Base-by-base conservation (phyloP, 2,888 invertebrate species). In the Conistra vaccinii region DNA sequence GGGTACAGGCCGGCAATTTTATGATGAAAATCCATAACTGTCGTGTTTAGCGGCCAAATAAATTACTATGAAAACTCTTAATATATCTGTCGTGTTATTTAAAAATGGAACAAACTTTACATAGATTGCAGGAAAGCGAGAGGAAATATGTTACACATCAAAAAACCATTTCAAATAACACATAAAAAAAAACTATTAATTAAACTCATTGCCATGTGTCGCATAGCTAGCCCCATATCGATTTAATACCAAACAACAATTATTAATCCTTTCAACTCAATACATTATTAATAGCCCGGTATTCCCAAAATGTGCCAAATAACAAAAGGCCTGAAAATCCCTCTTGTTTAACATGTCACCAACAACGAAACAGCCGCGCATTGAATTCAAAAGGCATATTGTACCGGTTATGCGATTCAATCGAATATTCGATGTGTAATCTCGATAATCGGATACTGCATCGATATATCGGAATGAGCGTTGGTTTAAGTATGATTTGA, bases 381-480 rank as follows among this genome's bases (percentile, higher is more conserved):
- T 74, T 71, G 65, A 69, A 84, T 81, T 26, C 60, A 55, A 81
- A 79, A 67, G 14, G 29, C 75, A 66, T 73, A 76, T 42, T 63
- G 58, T 55, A 78, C 17, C 23, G 55, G 42, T 60, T 55, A 42
- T 35, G 29, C 68, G 39, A 68, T 86, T 68, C 65, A 73, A 77
- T 79, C 65, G 86, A 85, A 75, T 81, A 76, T 72, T 72, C 73
- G 55, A 67, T 73, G 68, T 76, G 61, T 81, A 81, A 85, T 80
- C 72, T 53, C 66, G 68, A 75, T 84, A 84, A 76, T 86, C 81
- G 60, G 53, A 81, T 81, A 58, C 71, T 72, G 62, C 26, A 73
- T 81, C 72, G 63, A 77, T 78, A 66, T 62, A 72, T 74, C 61
- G 42, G 26, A 67, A 63, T 73, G 20, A 68, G 61, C 10, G 67